Conservation (phyloP, 2,888 invertebrate genomes). For the Epinotia demarniana region DNA sequence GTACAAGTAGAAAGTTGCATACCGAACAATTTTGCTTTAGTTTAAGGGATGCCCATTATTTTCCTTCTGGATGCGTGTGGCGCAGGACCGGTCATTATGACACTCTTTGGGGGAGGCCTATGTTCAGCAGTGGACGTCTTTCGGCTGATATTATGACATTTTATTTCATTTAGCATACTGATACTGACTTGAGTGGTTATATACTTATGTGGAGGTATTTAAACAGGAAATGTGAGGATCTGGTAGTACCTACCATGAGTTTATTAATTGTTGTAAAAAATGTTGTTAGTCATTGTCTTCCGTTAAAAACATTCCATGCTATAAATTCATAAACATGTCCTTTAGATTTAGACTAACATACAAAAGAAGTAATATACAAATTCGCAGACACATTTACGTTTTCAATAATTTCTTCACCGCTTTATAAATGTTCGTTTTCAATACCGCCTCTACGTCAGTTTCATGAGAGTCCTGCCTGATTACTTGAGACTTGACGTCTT, state of each 20-base stretch:
- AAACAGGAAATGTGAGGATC: background rate
- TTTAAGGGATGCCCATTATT: no score
- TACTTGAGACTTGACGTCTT: background rate
- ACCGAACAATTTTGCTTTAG: no score
- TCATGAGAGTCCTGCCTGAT: background rate
- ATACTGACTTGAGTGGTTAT: no score
- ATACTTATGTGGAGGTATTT: no score
- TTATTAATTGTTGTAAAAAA: constrained; percentile 1
- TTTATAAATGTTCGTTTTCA: constrained; percentile 18
- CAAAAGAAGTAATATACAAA: background rate
- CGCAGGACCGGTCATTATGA: no score
- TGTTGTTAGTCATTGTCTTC: background rate
- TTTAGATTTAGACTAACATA: background rate
- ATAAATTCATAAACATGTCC: background rate
- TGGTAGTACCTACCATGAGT: no score
- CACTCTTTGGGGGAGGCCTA: no score
- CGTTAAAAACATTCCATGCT: background rate
- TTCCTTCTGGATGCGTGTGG: no score
- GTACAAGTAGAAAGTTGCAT: no score
- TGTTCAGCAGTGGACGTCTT: no score
- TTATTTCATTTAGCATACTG: no score
- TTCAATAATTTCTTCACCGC: constrained; percentile 17
- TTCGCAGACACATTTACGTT: background rate
- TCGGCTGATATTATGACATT: no score
- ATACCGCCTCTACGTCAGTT: constrained; percentile 20